Evolutionary conservation across 2,797 vertebrate genomes (phyloP), one percentile per base, ranked within the genome.

Genomic region (Pseudochromis fuscus): DNA sequence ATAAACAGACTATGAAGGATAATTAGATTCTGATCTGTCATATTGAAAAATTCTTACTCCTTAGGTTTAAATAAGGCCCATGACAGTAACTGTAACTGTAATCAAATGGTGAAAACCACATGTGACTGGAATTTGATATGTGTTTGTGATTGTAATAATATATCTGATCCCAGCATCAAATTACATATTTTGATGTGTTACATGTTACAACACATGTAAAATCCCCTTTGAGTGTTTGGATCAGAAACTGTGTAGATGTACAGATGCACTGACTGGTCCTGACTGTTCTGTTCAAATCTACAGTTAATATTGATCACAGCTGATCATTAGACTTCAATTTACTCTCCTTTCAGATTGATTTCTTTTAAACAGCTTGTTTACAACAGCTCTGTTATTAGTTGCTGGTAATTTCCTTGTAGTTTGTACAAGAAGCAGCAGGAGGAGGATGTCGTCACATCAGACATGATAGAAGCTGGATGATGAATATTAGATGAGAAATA

Each of bases 401-500:
- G 11, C 21, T 25, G 5, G 15, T 6, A 30, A 40, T 59, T 52
- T 37, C n/a, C 11, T 48, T 37, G 3, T 21, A 44, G 7, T 6
- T 21, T 63, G 9, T 24, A 44, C 10, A 9, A 3, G 15, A 28
- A 31, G n/a, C 38, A 19, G 66, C 40, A 45, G 2, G 19, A 11
- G 16, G 37, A 40, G 8, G 57, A 67, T 40, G 44, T 23, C 48
- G 28, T 27, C 21, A 48, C 46, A 16, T 37, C 9, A 60, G 11
- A 51, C 23, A 45, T 50, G 4, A 61, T 25, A 42, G 24, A 12
- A 53, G 35, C 25, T 50, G 18, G 1, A 38, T 25, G 1, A 60
- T 74, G 18, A 67, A 56, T 60, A 64, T 48, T 63, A 48, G 18
- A 77, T 61, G 44, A 31, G 23, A 9, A 40, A 7, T 23, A 37